Conservation (phyloP, 2,888 invertebrate genomes). For the Agriopis leucophaearia region DNA sequence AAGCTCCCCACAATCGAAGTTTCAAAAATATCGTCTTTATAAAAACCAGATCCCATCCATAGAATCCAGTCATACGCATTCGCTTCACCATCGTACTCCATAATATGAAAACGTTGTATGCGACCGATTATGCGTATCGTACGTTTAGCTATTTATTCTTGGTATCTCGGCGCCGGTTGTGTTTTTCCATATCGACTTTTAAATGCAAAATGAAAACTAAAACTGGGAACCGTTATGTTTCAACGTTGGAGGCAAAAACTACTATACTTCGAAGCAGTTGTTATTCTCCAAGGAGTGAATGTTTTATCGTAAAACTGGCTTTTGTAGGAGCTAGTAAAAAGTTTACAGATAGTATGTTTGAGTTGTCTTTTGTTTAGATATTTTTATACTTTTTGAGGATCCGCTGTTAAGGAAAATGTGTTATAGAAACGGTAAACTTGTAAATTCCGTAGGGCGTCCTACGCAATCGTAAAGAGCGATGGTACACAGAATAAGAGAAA, state of each 20-base stretch:
- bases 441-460: too few relatives aligned
- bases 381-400: too few relatives aligned
- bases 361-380: too few relatives aligned
- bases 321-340: too few relatives aligned
- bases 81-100: slow-evolving; percentile 43
- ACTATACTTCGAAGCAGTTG: slow-evolving; percentile 24
- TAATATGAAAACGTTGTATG: slow-evolving; percentile 52
- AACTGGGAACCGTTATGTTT: slow-evolving; percentile 28
- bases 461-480: too few relatives aligned
- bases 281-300: background rate
- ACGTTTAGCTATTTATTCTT: slow-evolving; percentile 55
- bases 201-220: slow-evolving; percentile 27
- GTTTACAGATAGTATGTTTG: too few relatives aligned
- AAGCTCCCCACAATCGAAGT: too few relatives aligned
- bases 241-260: slow-evolving; percentile 17
- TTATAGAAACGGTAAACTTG: too few relatives aligned
- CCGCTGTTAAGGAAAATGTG: too few relatives aligned
- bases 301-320: background rate
- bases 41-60: background rate
- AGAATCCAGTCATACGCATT: slow-evolving; percentile 17
- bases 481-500: too few relatives aligned
- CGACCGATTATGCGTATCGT: too few relatives aligned
- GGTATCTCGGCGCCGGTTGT: slow-evolving; percentile 33
- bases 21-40: too few relatives aligned
- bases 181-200: slow-evolving; percentile 32